These are phyloP conservation scores for Peromyscus nudipes DNA, from an alignment of 2,797 vertebrate species.

Conservation along the genomic window DNA sequence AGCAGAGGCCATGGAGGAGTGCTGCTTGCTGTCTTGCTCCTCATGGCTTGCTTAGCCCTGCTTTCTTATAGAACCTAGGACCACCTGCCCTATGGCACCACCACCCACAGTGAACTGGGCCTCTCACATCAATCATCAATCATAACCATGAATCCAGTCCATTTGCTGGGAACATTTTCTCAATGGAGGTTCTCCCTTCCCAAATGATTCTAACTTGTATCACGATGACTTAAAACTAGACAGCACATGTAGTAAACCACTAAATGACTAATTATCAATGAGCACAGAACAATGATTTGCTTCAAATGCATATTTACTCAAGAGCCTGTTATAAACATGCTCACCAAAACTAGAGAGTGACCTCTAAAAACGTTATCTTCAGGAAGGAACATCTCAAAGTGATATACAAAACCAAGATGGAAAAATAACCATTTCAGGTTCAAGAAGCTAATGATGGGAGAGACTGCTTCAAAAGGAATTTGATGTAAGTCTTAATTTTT, in stretches of 20 bases:
- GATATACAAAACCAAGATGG: neutral
- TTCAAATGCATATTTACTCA: neutral
- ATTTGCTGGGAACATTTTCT: neutral
- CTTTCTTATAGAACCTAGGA: neutral
- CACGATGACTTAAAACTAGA: neutral
- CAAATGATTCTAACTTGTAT: neutral
- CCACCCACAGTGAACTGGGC: neutral
- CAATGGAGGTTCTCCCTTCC: neutral
- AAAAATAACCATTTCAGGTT: neutral
- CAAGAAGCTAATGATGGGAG: neutral
- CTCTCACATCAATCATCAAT: too few species aligned
- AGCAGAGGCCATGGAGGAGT: neutral
- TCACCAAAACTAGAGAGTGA: neutral
- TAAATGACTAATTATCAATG: neutral
- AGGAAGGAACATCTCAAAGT: neutral
- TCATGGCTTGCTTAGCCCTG: neutral
- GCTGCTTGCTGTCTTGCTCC: neutral
- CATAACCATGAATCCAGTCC: neutral
- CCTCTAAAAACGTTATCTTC: neutral
- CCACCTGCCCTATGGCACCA: neutral
- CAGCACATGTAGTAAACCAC: neutral
- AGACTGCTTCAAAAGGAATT: neutral
- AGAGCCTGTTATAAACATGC: neutral
- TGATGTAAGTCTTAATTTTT: conserved; percentile 5
- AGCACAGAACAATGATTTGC: neutral